Conservation (phyloP, 2,113 vertebrate species). For the Pleuronectes platessa region DNA sequence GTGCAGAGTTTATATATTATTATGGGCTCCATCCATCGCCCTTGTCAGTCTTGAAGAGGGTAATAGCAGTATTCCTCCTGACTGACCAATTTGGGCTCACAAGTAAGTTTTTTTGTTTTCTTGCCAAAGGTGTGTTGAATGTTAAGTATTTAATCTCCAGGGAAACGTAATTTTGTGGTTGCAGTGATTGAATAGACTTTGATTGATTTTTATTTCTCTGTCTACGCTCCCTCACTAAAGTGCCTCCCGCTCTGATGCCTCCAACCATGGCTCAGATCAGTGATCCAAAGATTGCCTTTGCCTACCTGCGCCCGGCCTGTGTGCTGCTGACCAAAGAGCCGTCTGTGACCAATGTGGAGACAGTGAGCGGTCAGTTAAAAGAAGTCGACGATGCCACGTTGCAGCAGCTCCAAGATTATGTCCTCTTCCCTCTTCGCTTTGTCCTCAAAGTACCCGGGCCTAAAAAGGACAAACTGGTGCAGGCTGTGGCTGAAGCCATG, state of each 20-base stretch:
- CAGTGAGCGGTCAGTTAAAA: slow-evolving; percentile 80
- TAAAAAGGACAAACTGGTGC: slow-evolving; percentile 84
- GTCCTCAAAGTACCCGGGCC: slow-evolving; percentile 86
- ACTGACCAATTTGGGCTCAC: no score
- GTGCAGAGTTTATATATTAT: not conserved
- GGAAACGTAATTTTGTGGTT: not conserved
- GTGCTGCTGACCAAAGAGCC: slow-evolving; percentile 88
- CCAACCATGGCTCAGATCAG: slow-evolving; percentile 86
- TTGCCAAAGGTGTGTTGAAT: no score
- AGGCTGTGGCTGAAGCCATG: slow-evolving; percentile 85
- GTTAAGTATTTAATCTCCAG: no score
- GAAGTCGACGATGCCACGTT: slow-evolving; percentile 84
- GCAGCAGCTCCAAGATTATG: slow-evolving; percentile 93
- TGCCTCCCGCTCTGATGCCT: slow-evolving; percentile 42
- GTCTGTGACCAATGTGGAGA: slow-evolving; percentile 83
- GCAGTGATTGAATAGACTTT: not conserved
- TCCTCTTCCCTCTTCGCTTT: slow-evolving; percentile 93
- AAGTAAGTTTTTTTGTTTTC: no score
- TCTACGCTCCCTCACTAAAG: not conserved
- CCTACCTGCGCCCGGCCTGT: slow-evolving; percentile 89
- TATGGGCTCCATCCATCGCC: not conserved
- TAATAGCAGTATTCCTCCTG: not conserved
- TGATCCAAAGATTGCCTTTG: slow-evolving; percentile 90
- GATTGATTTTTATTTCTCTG: not conserved
- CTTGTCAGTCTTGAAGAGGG: not conserved